Conservation (phyloP, 2,113 vertebrate species). For the Oncorhynchus mykiss region DNA sequence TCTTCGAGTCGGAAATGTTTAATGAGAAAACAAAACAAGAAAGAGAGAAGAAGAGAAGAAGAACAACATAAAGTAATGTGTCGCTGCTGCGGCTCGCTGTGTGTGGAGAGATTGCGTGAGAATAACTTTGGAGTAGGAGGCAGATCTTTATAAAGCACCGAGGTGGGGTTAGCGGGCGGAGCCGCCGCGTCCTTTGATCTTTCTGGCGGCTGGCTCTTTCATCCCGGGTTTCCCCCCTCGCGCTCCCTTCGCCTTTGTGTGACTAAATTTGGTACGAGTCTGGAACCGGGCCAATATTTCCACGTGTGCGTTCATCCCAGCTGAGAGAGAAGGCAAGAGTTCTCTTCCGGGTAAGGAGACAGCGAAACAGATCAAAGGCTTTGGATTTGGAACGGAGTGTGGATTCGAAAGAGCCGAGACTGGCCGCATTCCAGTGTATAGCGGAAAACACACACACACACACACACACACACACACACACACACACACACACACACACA, state of each 20-base stretch:
- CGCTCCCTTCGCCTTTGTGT: constrained; percentile 86
- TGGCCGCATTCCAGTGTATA: constrained; percentile 85
- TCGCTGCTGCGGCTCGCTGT: constrained; percentile 47
- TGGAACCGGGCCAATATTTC: constrained; percentile 92
- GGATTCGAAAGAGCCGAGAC: constrained; percentile 81
- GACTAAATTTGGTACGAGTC: constrained; percentile 94
- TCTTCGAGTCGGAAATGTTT: constrained; percentile 23
- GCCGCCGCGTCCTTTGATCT: constrained; percentile 90
- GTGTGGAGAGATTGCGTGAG: constrained; percentile 74
- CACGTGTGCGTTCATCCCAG: constrained; percentile 96
- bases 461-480: constrained; percentile 24
- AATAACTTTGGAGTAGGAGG: constrained; percentile 71
- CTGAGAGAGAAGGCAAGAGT: constrained; percentile 84
- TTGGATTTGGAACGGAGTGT: constrained; percentile 88
- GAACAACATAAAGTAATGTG: constrained; percentile 28
- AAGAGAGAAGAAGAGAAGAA: constrained; percentile 2
- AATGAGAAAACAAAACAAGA: constrained; percentile 24
- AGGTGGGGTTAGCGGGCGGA: constrained; percentile 82
- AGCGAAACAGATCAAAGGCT: constrained; percentile 92
- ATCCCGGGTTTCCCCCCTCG: constrained; percentile 66
- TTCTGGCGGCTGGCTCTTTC: constrained; percentile 88
- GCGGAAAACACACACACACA: constrained; percentile 71
- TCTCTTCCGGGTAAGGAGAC: constrained; percentile 98
- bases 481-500: constrained; percentile 21
- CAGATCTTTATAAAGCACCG: constrained; percentile 81